A percentile compares a stretch with the other conserved stretches of the same genome.
Conservation (phyloP, 2,888 invertebrate genomes). For the Anagyrus pseudococci region DNA sequence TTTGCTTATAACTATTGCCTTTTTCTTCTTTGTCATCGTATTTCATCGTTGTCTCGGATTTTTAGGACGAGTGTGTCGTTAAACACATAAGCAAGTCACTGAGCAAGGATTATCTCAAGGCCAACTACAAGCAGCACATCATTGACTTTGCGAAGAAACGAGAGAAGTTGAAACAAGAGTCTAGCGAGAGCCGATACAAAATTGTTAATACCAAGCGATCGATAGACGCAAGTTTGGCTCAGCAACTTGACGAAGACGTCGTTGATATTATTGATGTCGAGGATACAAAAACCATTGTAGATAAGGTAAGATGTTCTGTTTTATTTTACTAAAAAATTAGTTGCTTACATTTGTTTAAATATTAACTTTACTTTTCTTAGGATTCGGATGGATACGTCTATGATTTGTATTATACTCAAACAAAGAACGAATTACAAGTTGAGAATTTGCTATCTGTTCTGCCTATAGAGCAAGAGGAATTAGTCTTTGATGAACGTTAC, state of each 20-base stretch:
- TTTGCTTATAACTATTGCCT: slow-evolving; percentile 46
- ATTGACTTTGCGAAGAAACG: slow-evolving; percentile 63
- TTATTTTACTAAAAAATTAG: neutral
- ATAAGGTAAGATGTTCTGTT: slow-evolving; percentile 16
- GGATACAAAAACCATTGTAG: slow-evolving; percentile 44
- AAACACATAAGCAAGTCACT: slow-evolving; percentile 58
- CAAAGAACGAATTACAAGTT: slow-evolving; percentile 40
- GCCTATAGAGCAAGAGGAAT: slow-evolving; percentile 57
- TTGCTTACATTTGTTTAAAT: slow-evolving; percentile 9
- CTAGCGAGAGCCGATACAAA: slow-evolving; percentile 67
- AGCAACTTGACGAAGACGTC: slow-evolving; percentile 47
- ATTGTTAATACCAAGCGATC: slow-evolving; percentile 68
- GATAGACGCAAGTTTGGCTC: slow-evolving; percentile 45
- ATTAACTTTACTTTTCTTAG: slow-evolving; percentile 25
- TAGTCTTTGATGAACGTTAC: slow-evolving; percentile 53
- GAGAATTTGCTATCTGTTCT: slow-evolving; percentile 60
- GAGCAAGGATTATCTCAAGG: slow-evolving; percentile 63
- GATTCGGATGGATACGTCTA: slow-evolving; percentile 66
- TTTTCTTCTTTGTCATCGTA: neutral
- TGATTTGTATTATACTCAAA: slow-evolving; percentile 69
- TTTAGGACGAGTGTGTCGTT: slow-evolving; percentile 59
- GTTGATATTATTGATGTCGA: slow-evolving; percentile 70
- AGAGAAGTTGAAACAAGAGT: slow-evolving; percentile 60
- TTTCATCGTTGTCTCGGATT: slow-evolving; percentile 32
- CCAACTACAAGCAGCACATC: slow-evolving; percentile 63